These are phyloP conservation scores for Desoria tigrina DNA, from an alignment of 2,888 invertebrate species.

Conservation along the genomic window DNA sequence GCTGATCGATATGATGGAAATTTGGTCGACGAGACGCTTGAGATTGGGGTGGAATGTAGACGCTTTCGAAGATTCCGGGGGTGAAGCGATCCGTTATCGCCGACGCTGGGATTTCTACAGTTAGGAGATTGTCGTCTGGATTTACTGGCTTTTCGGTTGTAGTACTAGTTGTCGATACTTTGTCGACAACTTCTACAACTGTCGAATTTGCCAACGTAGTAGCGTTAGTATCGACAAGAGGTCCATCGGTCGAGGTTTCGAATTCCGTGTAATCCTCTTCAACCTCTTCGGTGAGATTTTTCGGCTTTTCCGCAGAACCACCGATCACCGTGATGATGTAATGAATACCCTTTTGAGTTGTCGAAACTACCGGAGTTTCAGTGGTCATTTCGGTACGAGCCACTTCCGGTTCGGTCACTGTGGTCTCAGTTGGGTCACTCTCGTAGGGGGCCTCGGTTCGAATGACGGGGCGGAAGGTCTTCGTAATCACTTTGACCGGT, in stretches of 20 bases:
- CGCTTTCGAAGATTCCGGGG: background rate
- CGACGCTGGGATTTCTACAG: background rate
- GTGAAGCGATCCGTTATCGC: background rate
- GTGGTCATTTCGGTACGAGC: too few relatives aligned
- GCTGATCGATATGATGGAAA: too few relatives aligned
- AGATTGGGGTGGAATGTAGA: background rate
- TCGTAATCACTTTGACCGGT: background rate
- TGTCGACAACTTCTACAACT: background rate
- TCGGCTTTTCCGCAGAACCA: background rate
- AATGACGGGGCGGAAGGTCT: background rate
- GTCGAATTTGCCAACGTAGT: background rate
- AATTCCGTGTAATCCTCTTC: too few relatives aligned
- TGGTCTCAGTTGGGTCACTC: too few relatives aligned
- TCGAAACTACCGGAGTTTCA: too few relatives aligned
- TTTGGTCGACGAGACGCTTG: too few relatives aligned
- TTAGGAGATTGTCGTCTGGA: background rate
- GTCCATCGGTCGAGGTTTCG: too few relatives aligned
- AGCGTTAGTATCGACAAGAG: too few relatives aligned
- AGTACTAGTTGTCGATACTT: background rate
- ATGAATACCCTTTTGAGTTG: background rate
- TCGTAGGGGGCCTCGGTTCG: too few relatives aligned
- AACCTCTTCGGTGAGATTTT: background rate
- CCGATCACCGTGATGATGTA: slow-evolving; percentile 2
- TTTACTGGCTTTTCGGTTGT: background rate
- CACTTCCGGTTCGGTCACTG: too few relatives aligned